phyloP scores from a whole-genome alignment of 2,797 vertebrate species.

The Mus spretus region DNA sequence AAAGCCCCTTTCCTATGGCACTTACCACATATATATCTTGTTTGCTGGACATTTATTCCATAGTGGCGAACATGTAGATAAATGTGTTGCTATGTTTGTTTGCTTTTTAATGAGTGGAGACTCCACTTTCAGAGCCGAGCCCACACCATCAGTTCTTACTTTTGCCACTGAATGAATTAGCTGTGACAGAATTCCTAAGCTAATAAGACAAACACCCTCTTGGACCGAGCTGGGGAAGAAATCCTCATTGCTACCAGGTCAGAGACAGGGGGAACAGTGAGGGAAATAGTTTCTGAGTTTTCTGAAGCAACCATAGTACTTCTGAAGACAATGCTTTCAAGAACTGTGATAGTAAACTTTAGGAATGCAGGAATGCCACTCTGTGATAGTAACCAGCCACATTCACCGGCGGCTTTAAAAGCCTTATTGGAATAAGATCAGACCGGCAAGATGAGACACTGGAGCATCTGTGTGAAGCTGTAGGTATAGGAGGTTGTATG shows the following conservation, averaged over 20 bases:
- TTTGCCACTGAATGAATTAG: conserved; percentile 79
- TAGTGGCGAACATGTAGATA: conserved; percentile 51
- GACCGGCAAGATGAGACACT: neutral
- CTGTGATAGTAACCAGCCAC: conserved; percentile 31
- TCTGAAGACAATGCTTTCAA: neutral
- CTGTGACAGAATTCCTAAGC: conserved; percentile 75
- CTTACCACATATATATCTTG: conserved; percentile 44
- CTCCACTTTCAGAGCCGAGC: conserved; percentile 59
- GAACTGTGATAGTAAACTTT: neutral
- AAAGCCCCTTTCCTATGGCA: conserved; percentile 33
- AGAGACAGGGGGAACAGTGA: conserved; percentile 52
- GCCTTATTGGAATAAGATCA: neutral
- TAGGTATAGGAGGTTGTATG: neutral
- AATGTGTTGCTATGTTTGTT: conserved; percentile 30
- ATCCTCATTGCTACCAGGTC: conserved; percentile 56
- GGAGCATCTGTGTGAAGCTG: neutral
- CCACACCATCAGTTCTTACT: conserved; percentile 74
- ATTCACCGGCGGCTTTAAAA: neutral
- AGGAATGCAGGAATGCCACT: neutral
- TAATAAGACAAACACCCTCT: conserved; percentile 78
- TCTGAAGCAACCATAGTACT: neutral
- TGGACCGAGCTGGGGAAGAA: conserved; percentile 65
- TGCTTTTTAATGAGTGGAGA: conserved; percentile 57
- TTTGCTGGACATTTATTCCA: conserved; percentile 65
- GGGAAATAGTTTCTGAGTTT: conserved; percentile 64